A percentile compares a stretch with the other conserved stretches of the same genome.
Evolutionary conservation across 2,888 invertebrate genomes (phyloP).

Genomic region (Zhuqinia jingwanae): DNA sequence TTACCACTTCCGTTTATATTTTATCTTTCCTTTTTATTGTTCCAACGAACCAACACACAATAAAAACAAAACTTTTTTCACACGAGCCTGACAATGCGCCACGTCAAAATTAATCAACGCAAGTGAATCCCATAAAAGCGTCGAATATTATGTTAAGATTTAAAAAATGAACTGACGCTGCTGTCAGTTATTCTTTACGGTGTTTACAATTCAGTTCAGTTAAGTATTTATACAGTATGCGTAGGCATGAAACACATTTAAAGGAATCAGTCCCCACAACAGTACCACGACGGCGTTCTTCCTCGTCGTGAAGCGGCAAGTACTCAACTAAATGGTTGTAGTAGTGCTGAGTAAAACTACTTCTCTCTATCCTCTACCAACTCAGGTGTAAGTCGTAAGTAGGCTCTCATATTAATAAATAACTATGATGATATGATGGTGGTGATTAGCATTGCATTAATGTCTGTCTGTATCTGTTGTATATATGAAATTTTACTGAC

Average conservation of each 20-base stretch:
- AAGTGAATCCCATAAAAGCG: no score
- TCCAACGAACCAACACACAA: neutral
- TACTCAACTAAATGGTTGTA: constrained; percentile 42
- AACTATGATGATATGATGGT: no score
- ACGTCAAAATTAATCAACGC: no score
- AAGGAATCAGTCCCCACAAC: neutral
- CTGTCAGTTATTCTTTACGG: constrained; percentile 5
- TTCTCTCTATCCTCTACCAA: neutral
- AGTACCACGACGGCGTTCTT: constrained; percentile 38
- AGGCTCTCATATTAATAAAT: no score
- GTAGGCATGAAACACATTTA: constrained; percentile 22
- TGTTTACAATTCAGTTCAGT: neutral
- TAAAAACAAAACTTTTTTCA: neutral
- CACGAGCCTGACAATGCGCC: constrained; percentile 2
- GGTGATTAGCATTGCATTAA: no score
- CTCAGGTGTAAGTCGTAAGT: constrained; percentile 3
- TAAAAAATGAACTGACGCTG: neutral
- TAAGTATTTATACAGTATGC: neutral
- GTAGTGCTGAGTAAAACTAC: neutral
- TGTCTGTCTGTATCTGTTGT: no score
- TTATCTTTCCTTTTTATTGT: no score
- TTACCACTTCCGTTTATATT: constrained; percentile 17
- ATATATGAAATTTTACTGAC: neutral
- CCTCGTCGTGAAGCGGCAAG: constrained; percentile 52
- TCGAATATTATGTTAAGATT: no score